Percentiles rank a stretch among this genome's conserved stretches.
Conservation (phyloP, 2,113 vertebrate species). For the Gorsachius goisagi region DNA sequence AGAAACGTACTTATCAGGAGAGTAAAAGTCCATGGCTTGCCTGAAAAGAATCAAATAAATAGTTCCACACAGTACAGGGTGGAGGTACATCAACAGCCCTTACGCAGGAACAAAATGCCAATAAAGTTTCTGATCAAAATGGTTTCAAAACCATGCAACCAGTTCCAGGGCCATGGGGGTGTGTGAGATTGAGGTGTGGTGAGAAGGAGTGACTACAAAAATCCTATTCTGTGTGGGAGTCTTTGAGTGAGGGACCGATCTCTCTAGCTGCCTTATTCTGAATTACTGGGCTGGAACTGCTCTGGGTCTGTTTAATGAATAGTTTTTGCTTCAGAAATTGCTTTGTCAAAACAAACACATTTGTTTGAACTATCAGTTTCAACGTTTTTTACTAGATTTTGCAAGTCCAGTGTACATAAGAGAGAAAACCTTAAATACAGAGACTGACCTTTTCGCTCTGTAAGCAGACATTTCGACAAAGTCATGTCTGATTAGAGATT, state of each 20-base stretch:
- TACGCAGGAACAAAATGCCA: background rate
- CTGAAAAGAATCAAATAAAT: background rate
- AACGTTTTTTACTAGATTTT: background rate
- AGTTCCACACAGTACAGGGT: background rate
- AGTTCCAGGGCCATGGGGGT: background rate
- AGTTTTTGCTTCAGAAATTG: constrained; percentile 1
- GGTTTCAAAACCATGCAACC: background rate
- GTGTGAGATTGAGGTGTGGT: fast-evolving
- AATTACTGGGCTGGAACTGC: background rate
- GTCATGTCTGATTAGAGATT: background rate
- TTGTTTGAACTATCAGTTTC: constrained; percentile 14
- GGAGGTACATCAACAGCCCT: background rate
- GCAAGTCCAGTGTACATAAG: constrained; percentile 40
- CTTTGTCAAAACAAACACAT: background rate
- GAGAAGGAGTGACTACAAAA: background rate
- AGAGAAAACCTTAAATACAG: constrained; percentile 1
- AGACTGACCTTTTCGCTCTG: constrained; percentile 55
- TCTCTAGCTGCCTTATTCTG: background rate
- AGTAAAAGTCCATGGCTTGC: background rate
- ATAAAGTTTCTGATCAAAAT: background rate
- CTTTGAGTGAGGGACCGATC: background rate
- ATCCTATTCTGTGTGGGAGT: background rate
- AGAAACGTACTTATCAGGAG: background rate
- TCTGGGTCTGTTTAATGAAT: background rate
- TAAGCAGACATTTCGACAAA: constrained; percentile 48